Base-by-base conservation (phyloP, 2,113 vertebrate genomes). In the Spilogale gracilis region DNA sequence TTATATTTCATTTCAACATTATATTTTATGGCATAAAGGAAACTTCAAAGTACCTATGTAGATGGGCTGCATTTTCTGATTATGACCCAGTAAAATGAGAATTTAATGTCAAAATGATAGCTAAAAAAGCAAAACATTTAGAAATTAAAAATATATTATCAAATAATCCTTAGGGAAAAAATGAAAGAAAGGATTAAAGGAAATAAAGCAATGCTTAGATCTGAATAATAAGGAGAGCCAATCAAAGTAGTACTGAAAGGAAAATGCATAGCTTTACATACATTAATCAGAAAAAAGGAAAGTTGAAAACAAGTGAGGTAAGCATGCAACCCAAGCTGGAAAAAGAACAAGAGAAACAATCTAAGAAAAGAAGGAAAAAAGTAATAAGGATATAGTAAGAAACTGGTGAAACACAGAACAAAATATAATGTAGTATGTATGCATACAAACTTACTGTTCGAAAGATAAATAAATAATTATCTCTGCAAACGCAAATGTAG, bases 171-270 rank as follows among this genome's bases (percentile, higher is more conserved):
- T 84, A 95, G 20, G 17, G 11, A 9, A 12, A 84, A 82, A 74
- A 32, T 67, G 32, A 95, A 65, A 81, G 82, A 63, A 54, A 96
- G 14, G 18, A 48, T 58, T 48, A 58, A 83, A 78, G 38, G 63
- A 87, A 83, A 84, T 30, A 92, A 88, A 94, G 30, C 23, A 81
- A 58, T 87, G 50, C 23, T 94, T 91, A 58, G 45, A 61, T 91
- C 4, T 43, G 32, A 79, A 52, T 80, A 79, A 69, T 69, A 78
- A 84, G 38, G 52, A 69, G 25, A 87, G 50, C 32, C 30, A 58
- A 54, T 65, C 23, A 56, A 95, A 50, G 83, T 83, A 83, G 76
- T 88, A n/a, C 25, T 27, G n/a, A 30, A 30, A 30, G 21, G 30
- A 38, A 86, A 89, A 67, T 50, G 38, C 9, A 58, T 38, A 74